A percentile compares a stretch with the other conserved stretches of the same genome.
Evolutionary conservation across 2,888 invertebrate genomes (phyloP).

Genomic region (Schizaphis graminum): DNA sequence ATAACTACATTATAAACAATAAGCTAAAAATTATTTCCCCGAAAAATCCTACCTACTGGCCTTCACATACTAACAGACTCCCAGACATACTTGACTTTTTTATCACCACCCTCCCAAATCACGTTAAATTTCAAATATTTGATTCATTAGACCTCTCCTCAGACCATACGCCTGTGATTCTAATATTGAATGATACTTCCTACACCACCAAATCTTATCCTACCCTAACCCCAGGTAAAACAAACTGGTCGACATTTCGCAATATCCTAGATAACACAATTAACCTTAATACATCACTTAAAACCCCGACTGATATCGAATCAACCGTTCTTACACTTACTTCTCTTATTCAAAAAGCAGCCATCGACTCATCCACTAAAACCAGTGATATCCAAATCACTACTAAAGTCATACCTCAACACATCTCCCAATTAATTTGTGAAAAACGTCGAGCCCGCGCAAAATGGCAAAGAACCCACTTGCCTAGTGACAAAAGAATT

Average conservation of each 20-base stretch:
- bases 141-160: background rate
- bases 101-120: background rate
- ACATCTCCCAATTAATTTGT: too few species aligned
- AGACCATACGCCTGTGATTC: conserved; percentile 10
- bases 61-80: background rate
- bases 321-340: background rate
- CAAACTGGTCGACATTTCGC: background rate
- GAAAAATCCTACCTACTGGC: background rate
- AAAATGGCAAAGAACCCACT: background rate
- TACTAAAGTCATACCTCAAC: too few species aligned
- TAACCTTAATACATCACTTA: background rate
- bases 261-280: background rate
- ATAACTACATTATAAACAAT: background rate
- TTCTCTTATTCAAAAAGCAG: background rate
- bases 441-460: too few species aligned
- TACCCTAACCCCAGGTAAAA: background rate
- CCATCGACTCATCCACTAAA: background rate
- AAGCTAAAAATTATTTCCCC: background rate
- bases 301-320: background rate
- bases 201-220: background rate
- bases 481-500: background rate
- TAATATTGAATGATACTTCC: background rate
- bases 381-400: too few species aligned
- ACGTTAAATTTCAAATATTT: background rate
- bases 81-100: conserved; percentile 15